A percentile compares a stretch with the other conserved stretches of the same genome.
Evolutionary conservation across 2,797 vertebrate genomes (phyloP).

Genomic region (Alcedo atthis): DNA sequence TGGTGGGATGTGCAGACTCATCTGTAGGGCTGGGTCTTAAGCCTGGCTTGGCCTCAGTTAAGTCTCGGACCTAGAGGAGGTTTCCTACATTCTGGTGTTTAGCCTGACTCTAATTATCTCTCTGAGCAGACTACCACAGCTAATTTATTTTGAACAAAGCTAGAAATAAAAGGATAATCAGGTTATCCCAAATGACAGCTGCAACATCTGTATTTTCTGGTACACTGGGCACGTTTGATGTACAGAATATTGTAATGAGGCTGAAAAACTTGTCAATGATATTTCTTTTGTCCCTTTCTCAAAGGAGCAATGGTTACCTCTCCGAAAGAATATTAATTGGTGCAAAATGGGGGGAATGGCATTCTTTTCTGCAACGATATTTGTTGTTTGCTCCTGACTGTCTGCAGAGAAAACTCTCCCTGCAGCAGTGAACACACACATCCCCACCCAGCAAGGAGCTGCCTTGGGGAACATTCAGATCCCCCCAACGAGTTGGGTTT

Average conservation of each 20-base stretch:
- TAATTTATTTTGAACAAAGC: constrained; percentile 75
- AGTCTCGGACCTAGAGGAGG: constrained; percentile 28
- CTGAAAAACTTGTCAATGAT: constrained; percentile 63
- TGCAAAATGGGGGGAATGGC: neutral
- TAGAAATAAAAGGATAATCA: constrained; percentile 78
- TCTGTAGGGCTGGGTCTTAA: neutral
- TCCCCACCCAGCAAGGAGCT: neutral
- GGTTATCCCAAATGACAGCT: constrained; percentile 79
- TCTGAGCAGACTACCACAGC: constrained; percentile 68
- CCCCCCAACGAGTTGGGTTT: rapidly evolving
- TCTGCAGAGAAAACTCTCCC: neutral
- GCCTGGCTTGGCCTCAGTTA: neutral
- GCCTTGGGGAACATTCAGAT: neutral
- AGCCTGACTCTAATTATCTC: constrained; percentile 65
- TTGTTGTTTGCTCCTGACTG: neutral
- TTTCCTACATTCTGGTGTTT: constrained; percentile 39
- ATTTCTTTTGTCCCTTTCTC: constrained; percentile 60
- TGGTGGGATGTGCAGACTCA: rapidly evolving
- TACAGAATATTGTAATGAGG: constrained; percentile 74
- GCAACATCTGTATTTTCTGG: constrained; percentile 80
- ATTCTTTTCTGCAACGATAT: neutral
- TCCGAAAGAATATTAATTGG: constrained; percentile 43
- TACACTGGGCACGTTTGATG: constrained; percentile 72
- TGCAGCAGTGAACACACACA: rapidly evolving
- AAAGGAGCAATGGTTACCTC: constrained; percentile 21